phyloP scores from a whole-genome alignment of 2,888 invertebrate species.

The Hermodice carunculata region DNA sequence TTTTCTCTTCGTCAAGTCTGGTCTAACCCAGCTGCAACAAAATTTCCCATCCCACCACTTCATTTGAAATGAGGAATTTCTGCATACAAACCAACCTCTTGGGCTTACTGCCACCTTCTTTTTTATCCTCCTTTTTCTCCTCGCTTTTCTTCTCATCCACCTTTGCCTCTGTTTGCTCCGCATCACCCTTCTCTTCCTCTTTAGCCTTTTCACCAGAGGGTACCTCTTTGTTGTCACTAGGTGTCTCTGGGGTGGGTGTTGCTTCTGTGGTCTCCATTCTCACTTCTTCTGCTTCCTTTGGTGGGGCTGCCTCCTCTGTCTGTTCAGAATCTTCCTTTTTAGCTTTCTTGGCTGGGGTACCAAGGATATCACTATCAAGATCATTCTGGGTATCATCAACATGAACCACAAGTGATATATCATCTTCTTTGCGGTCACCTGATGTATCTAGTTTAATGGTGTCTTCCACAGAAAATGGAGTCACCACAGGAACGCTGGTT shows the following conservation, averaged over 20 bases:
- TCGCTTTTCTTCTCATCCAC: constrained; percentile 37
- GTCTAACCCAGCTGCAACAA: no score
- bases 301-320: background rate
- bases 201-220: constrained; percentile 40
- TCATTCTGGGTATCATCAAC: constrained; percentile 69
- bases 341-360: constrained; percentile 9
- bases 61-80: background rate
- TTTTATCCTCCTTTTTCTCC: constrained; percentile 45
- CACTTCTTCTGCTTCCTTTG: background rate
- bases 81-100: constrained; percentile 48
- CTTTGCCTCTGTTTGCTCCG: constrained; percentile 29
- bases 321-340: background rate
- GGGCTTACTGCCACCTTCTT: constrained; percentile 48
- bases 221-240: constrained; percentile 33
- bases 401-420: constrained; percentile 68
- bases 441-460: constrained; percentile 49
- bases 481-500: constrained; percentile 24
- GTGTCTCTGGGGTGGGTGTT: constrained; percentile 1
- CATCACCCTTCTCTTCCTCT: constrained; percentile 22
- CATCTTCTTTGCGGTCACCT: constrained; percentile 49
- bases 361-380: constrained; percentile 63
- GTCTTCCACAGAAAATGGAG: constrained; percentile 57
- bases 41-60: background rate
- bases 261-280: constrained; percentile 3
- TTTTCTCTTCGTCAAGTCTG: no score